Evolutionary conservation across 2,113 vertebrate genomes (phyloP).

Genomic region (Geococcyx californianus): DNA sequence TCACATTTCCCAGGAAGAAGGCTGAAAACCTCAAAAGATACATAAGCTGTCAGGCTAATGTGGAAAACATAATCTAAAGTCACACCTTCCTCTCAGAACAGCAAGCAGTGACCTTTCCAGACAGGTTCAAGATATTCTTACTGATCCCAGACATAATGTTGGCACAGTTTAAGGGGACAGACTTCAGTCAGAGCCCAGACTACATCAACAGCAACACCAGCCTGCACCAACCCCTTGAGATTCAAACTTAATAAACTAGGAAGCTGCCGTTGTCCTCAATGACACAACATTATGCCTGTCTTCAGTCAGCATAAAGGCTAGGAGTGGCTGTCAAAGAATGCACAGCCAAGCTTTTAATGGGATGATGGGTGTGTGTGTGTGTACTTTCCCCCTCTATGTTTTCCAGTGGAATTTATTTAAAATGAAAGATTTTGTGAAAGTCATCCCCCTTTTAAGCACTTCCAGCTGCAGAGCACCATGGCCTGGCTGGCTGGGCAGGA

Average conservation of each 20-base stretch:
- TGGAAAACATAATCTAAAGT: neutral
- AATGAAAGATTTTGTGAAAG: neutral
- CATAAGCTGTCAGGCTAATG: accelerated
- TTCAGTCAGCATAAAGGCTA: neutral
- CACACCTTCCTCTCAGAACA: neutral
- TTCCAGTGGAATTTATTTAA: neutral
- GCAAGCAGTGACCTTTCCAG: neutral
- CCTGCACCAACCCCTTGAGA: neutral
- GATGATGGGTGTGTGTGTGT: accelerated
- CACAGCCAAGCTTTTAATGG: neutral
- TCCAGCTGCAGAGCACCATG: too few relatives aligned
- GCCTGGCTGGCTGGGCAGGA: too few relatives aligned
- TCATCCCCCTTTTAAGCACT: too few relatives aligned
- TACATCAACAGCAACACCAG: neutral
- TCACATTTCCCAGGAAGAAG: neutral
- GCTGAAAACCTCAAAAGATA: neutral
- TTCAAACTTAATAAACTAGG: neutral
- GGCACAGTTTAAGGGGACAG: too few relatives aligned
- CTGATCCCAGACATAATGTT: too few relatives aligned
- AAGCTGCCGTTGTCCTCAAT: neutral
- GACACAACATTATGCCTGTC: too few relatives aligned
- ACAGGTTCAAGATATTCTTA: neutral
- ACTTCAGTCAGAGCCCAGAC: neutral
- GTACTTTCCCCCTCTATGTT: neutral
- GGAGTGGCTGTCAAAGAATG: neutral